Base-by-base conservation (phyloP, 2,113 vertebrate species). In the Thalassoma bifasciatum region DNA sequence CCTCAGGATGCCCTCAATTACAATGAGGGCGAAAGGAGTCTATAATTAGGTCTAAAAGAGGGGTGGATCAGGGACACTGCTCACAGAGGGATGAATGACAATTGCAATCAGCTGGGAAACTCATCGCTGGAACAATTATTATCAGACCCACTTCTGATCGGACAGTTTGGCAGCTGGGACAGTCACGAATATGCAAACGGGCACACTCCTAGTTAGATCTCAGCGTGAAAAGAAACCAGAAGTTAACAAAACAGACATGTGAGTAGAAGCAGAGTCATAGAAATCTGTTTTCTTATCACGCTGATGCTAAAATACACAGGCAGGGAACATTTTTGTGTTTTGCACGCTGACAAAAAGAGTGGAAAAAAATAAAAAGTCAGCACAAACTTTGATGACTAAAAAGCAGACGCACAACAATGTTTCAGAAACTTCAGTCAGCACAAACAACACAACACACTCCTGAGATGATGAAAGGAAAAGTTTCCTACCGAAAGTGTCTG, bases 401-500 rank as follows among this genome's bases (percentile, higher is more conserved):
- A 14, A 63, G 11, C 13, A 54, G 47, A 58, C 64, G 13, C 63
- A 74, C 47, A 51, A 36, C 47, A 51, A 36, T 0, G 24, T 56
- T 52, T 57, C 40, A 74, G 60, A 53, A 68, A 74, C 59, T 79
- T 62, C 26, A 64, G 44, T 60, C 23, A 56, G 59, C 63, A 66
- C n/a, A 78, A 74, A 79, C 23, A 80, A 59, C 34, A 62, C 12
- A 81, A 74, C 56, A 65, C 40, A 22, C 74, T 40, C 50, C 66
- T 30, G 30, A 81, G 52, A 85, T 82, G 57, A 77, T 46, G 44
- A 80, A 83, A 87, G n/a, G 8, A 80, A 84, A 84, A 78, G 50
- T 23, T 38, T 72, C 94, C 8, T 96, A 98, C 96, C 96, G 94
- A 96, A 97, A 97, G 93, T 95, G 96, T 86, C 95, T 95, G 82